Percentiles rank a stretch among this genome's conserved stretches.
phyloP scores from a whole-genome alignment of 2,113 vertebrate genomes.

The Mesitornis unicolor region DNA sequence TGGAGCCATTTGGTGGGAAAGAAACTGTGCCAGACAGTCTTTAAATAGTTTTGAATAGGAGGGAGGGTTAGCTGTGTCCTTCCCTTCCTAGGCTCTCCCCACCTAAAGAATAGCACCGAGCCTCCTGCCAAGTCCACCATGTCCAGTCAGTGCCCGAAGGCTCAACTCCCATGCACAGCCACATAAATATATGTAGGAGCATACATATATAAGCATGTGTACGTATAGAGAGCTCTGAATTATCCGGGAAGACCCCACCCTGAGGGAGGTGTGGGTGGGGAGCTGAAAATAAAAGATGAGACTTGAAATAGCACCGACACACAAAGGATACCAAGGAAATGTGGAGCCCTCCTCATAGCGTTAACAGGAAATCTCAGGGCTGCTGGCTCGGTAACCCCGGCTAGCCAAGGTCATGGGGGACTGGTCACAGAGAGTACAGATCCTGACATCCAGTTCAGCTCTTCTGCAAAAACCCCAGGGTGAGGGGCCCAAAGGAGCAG shows the following conservation, averaged over 20 bases:
- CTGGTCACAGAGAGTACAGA: fast-evolving
- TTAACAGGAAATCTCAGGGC: background rate
- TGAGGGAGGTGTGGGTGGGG: conserved; percentile 17
- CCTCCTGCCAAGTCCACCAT: background rate
- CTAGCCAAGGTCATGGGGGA: background rate
- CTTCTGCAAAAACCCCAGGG: background rate
- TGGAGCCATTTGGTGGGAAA: conserved; percentile 58
- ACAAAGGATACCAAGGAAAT: conserved; percentile 59
- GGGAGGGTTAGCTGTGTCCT: conserved; percentile 48
- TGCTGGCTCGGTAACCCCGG: background rate
- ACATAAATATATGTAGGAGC: background rate
- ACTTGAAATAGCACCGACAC: background rate
- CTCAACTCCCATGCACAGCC: background rate
- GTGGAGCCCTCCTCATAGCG: background rate
- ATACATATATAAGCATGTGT: background rate
- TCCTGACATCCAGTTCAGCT: background rate
- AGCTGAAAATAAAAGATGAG: background rate
- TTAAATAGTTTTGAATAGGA: conserved; percentile 44
- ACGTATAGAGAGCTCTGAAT: background rate
- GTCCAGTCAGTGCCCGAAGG: background rate
- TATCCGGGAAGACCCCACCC: conserved; percentile 30
- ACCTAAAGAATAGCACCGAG: conserved; percentile 10
- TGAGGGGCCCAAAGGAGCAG: background rate
- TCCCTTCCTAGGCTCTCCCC: conserved; percentile 50
- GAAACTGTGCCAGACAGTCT: conserved; percentile 32